Conservation (phyloP, 2,797 vertebrate genomes). For the Helicolenus hilgendorfi region DNA sequence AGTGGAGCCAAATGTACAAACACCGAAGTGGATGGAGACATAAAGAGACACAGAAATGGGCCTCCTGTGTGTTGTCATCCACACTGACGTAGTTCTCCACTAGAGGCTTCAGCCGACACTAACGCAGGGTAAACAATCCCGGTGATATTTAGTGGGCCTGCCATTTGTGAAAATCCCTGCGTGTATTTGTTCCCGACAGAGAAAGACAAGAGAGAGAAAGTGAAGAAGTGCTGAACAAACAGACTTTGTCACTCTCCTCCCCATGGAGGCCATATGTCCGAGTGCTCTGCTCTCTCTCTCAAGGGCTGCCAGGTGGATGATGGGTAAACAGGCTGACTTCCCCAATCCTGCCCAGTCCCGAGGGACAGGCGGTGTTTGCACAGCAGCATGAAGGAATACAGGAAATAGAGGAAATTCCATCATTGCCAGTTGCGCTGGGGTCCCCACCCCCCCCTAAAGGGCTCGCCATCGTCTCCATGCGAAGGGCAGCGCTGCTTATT, state of each 20-base stretch:
- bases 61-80: slow-evolving; percentile 65
- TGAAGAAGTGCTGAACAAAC: slow-evolving; percentile 79
- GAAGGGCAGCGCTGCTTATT: slow-evolving; percentile 62
- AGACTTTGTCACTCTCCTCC: slow-evolving; percentile 48
- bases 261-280: slow-evolving; percentile 39
- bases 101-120: slow-evolving; percentile 44
- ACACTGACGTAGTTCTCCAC: slow-evolving; percentile 11
- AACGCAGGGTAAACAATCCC: slow-evolving; percentile 62
- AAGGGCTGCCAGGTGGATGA: slow-evolving; percentile 81
- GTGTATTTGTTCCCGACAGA: slow-evolving; percentile 52
- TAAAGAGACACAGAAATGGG: slow-evolving; percentile 19
- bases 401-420: slow-evolving; percentile 86
- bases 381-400: slow-evolving; percentile 77
- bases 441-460: neutral
- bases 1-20: slow-evolving; percentile 56
- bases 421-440: slow-evolving; percentile 63
- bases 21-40: slow-evolving; percentile 25
- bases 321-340: slow-evolving; percentile 82
- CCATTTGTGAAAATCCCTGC: slow-evolving; percentile 57
- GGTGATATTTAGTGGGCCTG: slow-evolving; percentile 63
- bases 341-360: slow-evolving; percentile 67
- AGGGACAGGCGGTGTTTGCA: slow-evolving; percentile 79
- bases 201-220: slow-evolving; percentile 53
- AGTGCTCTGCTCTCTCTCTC: slow-evolving; percentile 77
- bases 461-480: slow-evolving; percentile 5